A percentile compares a stretch with the other conserved stretches of the same genome.
These are phyloP conservation scores for Lycodopsis pacificus DNA, from an alignment of 2,797 vertebrate genomes.

Conservation along the genomic window DNA sequence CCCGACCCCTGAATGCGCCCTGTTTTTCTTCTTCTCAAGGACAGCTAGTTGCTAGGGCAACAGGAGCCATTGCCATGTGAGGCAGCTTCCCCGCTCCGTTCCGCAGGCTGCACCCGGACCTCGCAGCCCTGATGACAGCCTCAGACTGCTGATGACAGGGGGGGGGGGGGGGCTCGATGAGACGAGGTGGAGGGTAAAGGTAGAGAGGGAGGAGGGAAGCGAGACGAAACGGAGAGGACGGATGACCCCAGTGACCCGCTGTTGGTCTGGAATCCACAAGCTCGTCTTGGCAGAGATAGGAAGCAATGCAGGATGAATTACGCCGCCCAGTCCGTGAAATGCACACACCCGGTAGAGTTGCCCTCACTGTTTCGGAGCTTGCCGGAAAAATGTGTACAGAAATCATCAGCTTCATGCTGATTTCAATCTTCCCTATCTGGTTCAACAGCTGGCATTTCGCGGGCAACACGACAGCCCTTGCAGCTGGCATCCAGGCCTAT, in stretches of 20 bases:
- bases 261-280: constrained; percentile 28
- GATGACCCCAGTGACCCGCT: constrained; percentile 49
- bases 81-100: constrained; percentile 77
- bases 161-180: constrained; percentile 42
- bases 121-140: constrained; percentile 60
- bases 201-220: constrained; percentile 17
- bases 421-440: constrained; percentile 55
- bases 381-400: constrained; percentile 32
- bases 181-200: constrained; percentile 34
- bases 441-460: constrained; percentile 38
- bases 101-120: constrained; percentile 78
- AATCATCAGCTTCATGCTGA: constrained; percentile 52
- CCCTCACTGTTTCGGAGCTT: constrained; percentile 21
- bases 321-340: constrained; percentile 34
- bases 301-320: constrained; percentile 34
- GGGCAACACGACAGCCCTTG: constrained; percentile 23
- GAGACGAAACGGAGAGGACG: constrained; percentile 36
- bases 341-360: constrained; percentile 35
- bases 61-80: constrained; percentile 78
- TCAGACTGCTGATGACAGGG: constrained; percentile 75
- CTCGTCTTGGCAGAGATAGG: constrained; percentile 44
- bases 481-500: constrained; percentile 23
- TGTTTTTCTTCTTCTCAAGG: constrained; percentile 79
- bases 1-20: constrained; percentile 72
- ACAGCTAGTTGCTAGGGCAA: constrained; percentile 86